A percentile compares a stretch with the other conserved stretches of the same genome.
These are phyloP conservation scores for Spialia ferax DNA, from an alignment of 2,888 invertebrate species.

Conservation along the genomic window DNA sequence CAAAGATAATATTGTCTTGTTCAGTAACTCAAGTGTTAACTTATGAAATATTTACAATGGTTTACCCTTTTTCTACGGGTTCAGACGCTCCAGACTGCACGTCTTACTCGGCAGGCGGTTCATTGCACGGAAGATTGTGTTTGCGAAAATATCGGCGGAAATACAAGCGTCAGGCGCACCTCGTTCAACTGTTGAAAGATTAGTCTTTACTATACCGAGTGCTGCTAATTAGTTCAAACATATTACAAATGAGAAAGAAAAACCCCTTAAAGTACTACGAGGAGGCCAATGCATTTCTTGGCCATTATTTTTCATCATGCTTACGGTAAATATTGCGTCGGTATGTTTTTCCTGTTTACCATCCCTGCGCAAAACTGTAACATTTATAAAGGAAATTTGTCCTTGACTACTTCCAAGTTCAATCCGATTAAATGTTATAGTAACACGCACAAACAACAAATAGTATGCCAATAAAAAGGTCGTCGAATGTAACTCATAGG, in stretches of 20 bases:
- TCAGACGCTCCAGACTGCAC: conserved; percentile 15
- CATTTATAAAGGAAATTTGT: background rate
- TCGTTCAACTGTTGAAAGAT: conserved; percentile 20
- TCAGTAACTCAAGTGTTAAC: background rate
- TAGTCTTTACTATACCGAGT: conserved; percentile 14
- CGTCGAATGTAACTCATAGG: conserved; percentile 64
- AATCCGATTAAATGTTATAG: conserved; percentile 18
- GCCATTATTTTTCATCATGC: too few relatives aligned
- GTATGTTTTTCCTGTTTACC: background rate
- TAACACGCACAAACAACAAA: conserved; percentile 30
- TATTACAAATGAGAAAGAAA: background rate
- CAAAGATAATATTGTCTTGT: background rate
- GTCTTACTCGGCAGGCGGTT: conserved; percentile 15
- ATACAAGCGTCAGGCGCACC: conserved; percentile 57
- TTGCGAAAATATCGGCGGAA: conserved; percentile 67
- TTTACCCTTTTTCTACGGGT: background rate
- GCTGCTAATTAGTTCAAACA: conserved; percentile 16
- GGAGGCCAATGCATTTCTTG: too few relatives aligned
- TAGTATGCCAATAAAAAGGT: conserved; percentile 66
- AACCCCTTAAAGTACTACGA: too few relatives aligned
- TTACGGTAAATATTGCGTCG: too few relatives aligned
- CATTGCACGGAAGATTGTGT: conserved; percentile 43
- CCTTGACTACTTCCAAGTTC: conserved; percentile 5
- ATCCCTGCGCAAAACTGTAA: background rate
- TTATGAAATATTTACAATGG: background rate